phyloP scores from a whole-genome alignment of 2,113 vertebrate genomes.

The Zosterops lateralis region DNA sequence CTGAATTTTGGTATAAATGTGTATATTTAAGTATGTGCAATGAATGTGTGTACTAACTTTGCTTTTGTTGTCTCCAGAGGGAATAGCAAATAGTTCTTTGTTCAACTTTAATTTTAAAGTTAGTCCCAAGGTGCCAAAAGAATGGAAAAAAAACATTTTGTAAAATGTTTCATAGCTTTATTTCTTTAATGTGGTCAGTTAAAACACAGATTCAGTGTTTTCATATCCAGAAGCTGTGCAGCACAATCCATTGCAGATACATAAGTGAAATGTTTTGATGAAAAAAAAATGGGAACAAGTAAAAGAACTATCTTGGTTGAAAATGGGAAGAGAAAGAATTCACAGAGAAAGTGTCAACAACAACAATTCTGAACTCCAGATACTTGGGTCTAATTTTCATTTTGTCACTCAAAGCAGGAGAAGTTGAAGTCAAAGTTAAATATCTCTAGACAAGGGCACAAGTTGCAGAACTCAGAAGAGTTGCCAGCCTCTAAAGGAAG shows the following conservation, averaged over 20 bases:
- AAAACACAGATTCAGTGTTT: background rate
- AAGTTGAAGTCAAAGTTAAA: background rate
- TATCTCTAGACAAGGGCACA: background rate
- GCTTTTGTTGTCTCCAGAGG: background rate
- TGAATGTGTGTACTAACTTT: background rate
- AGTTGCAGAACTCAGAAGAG: background rate
- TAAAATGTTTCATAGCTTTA: background rate
- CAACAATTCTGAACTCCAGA: background rate
- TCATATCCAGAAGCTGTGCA: background rate
- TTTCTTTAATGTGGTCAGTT: background rate
- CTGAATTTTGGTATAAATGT: background rate
- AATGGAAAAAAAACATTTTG: background rate
- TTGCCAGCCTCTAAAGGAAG: background rate
- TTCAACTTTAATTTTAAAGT: background rate
- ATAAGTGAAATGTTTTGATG: background rate
- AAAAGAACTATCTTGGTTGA: background rate
- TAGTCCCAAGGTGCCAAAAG: background rate
- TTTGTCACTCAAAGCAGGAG: background rate
- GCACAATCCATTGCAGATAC: background rate
- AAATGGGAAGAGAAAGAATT: background rate
- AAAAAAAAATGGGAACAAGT: background rate
- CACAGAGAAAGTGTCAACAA: background rate
- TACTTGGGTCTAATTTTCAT: conserved; percentile 17
- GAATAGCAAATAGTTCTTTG: background rate
- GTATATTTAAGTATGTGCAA: background rate